Base-by-base conservation (phyloP, 2,797 vertebrate species). In the Xenops minutus region DNA sequence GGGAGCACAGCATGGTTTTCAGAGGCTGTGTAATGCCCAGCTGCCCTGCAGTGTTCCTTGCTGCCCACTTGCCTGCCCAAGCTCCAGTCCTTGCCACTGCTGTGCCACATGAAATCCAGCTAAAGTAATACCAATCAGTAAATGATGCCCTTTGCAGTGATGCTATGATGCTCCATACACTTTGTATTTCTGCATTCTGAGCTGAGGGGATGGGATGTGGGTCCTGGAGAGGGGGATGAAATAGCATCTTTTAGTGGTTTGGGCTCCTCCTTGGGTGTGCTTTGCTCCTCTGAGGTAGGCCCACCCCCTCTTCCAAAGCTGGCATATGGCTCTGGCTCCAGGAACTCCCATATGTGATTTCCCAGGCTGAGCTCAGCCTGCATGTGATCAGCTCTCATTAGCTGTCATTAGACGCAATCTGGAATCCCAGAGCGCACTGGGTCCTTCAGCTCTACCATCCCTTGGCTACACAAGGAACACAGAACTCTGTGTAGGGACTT, bases 401-500 rank as follows among this genome's bases (percentile, higher is more conserved):
- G 88, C 85, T 94, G 79, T 88, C 84, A 89, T 93, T 93, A 96
- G 82, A 52, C 76, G 86, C 92, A 96, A 95, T 90, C 94, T 93
- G 95, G 95, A 94, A 66, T 58, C 59, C 37, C 2, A 15, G 83
- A 88, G 73, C 69, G 69, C 3, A 6, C 43, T 1, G 32, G 23
- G 29, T 88, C 62, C 92, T 90, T 81, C 55, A 75, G 82, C 55
- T 85, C 36, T 30, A 26, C 32, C 0, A 1, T 63, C 77, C 41
- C 46, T 64, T 0, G 0, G 54, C 64, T 75, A 34, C 49, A 52
- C 0, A 1, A 78, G 80, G 66, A 71, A 61, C 0, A 0, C 52
- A 66, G 27, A 54, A 39, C 24, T 18, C 37, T 2, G 3, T 52
- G 76, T 0, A 3, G n/a, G 48, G 75, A 73, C 71, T 26, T 1